A percentile compares a stretch with the other conserved stretches of the same genome.
phyloP scores from a whole-genome alignment of 2,113 vertebrate genomes.

The Hemichromis elongatus region DNA sequence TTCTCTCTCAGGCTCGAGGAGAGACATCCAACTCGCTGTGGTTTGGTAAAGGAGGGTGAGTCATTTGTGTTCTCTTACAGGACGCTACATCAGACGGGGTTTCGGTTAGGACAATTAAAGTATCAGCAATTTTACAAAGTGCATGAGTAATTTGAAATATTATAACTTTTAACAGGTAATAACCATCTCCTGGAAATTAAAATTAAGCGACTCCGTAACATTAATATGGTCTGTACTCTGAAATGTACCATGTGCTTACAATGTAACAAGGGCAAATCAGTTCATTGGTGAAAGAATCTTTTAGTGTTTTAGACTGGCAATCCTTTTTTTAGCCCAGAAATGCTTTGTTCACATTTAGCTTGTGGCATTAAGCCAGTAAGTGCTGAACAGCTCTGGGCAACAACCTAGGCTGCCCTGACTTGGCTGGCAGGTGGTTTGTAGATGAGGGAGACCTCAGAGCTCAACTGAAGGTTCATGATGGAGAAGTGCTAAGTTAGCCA shows the following conservation, averaged over 20 bases:
- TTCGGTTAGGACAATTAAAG: not conserved
- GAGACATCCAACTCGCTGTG: conserved; percentile 89
- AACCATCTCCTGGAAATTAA: not conserved
- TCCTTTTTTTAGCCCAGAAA: conserved; percentile 4
- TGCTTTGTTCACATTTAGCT: conserved; percentile 19
- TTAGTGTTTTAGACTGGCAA: not conserved
- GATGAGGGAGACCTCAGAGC: conserved; percentile 29
- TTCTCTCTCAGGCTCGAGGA: conserved; percentile 82
- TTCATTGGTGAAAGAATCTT: not conserved
- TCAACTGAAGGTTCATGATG: conserved; percentile 27
- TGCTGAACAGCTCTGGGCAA: conserved; percentile 32
- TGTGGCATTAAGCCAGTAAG: conserved; percentile 47
- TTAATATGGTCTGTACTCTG: not conserved
- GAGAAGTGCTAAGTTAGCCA: conserved; percentile 18
- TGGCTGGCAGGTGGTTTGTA: conserved; percentile 46
- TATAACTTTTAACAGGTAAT: not conserved
- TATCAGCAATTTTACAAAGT: not conserved
- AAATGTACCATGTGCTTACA: not conserved
- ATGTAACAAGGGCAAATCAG: not conserved
- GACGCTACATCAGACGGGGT: not conserved
- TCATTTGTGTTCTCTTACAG: conserved; percentile 14
- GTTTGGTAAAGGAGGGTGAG: conserved; percentile 96
- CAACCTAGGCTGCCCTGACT: conserved; percentile 41
- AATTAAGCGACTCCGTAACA: not conserved
- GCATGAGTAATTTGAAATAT: not conserved